Percentiles rank a stretch among this genome's conserved stretches.
Conservation (phyloP, 2,113 vertebrate species). For the Semnornis frantzii region DNA sequence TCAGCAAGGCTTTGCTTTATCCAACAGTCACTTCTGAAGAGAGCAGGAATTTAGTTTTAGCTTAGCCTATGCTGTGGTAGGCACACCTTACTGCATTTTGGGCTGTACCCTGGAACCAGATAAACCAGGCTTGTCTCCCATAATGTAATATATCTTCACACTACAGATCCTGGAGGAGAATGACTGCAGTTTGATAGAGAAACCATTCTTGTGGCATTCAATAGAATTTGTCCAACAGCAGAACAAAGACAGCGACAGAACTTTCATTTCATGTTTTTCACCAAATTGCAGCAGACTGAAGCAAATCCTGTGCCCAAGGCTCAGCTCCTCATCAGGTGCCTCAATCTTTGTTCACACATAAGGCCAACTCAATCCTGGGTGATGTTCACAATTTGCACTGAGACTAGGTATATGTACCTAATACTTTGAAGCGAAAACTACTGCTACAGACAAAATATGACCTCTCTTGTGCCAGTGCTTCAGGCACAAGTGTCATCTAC, state of each 20-base stretch:
- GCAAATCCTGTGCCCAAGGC: not conserved
- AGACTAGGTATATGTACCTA: not conserved
- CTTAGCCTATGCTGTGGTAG: not conserved
- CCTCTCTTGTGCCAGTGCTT: not conserved
- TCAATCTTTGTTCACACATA: not conserved
- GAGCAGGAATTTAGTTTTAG: not conserved
- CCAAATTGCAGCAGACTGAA: not conserved
- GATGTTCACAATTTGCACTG: not conserved
- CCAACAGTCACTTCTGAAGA: not conserved
- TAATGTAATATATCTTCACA: not conserved
- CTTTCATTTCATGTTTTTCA: not conserved
- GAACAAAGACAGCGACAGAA: slow-evolving; percentile 37
- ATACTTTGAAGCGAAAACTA: not conserved
- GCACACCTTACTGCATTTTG: not conserved
- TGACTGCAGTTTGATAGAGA: not conserved
- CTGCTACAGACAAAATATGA: not conserved
- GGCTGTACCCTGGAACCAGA: not conserved
- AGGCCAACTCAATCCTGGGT: not conserved
- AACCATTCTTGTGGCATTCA: not conserved
- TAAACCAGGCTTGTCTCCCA: not conserved
- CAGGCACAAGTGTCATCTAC: not conserved
- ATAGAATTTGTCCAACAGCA: slow-evolving; percentile 33
- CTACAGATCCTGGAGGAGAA: not conserved
- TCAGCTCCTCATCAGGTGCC: not conserved
- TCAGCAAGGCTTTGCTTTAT: not conserved